Evolutionary conservation across 2,888 invertebrate species (phyloP).

Genomic region (Pachycephus smyrnensis): DNA sequence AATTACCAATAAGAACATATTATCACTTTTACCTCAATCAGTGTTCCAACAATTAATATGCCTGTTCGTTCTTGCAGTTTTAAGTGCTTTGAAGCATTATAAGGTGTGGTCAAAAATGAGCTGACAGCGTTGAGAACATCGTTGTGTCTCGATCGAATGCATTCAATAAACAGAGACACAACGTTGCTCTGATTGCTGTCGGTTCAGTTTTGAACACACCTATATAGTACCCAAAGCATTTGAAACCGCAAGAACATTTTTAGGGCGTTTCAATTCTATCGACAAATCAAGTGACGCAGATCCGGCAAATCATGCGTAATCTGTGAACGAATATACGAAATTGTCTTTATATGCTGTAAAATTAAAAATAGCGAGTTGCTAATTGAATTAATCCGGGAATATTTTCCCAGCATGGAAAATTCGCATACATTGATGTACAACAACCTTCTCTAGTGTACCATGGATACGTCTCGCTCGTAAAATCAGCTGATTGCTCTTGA

Average conservation of each 20-base stretch:
- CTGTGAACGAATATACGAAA: neutral
- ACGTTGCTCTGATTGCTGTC: neutral
- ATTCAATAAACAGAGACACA: neutral
- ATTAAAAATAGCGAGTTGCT: neutral
- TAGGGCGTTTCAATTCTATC: neutral
- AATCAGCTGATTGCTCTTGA: constrained; percentile 29
- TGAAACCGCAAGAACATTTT: neutral
- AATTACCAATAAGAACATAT: neutral
- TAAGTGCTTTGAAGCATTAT: neutral
- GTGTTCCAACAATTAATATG: no score
- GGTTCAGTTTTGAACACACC: neutral
- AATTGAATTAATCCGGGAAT: neutral
- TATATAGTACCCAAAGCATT: neutral
- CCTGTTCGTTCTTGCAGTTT: neutral
- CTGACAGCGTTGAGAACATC: neutral
- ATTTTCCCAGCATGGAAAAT: neutral
- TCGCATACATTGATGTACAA: neutral
- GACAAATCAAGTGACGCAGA: neutral
- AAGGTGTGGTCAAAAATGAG: neutral
- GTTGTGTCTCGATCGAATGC: neutral
- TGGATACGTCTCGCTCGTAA: neutral
- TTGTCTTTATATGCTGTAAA: neutral
- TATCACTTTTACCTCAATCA: neutral
- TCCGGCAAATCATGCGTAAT: neutral
- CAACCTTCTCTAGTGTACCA: neutral